phyloP scores from a whole-genome alignment of 2,113 vertebrate genomes.

The Poecilia latipinna region DNA sequence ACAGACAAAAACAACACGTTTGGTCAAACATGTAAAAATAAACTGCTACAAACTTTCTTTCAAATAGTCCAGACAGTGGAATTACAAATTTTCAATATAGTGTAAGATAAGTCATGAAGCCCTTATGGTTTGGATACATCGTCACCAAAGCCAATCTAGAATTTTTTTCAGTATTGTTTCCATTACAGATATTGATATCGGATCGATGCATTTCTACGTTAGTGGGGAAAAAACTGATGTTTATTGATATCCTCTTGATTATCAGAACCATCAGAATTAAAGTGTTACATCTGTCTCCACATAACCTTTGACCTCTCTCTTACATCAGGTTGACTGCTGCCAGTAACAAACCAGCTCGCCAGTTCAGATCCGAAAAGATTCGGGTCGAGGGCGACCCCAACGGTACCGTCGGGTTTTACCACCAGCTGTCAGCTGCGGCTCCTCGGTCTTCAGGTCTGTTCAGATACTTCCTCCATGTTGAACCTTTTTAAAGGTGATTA shows the following conservation, averaged over 20 bases:
- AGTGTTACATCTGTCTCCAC: not conserved
- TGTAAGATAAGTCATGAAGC: no score
- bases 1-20: no score
- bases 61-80: no score
- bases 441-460: slow-evolving; percentile 79
- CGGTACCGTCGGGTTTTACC: slow-evolving; percentile 78
- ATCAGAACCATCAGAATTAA: not conserved
- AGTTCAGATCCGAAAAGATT: slow-evolving; percentile 80
- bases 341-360: slow-evolving; percentile 79
- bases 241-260: not conserved
- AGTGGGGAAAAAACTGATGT: not conserved
- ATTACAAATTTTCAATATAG: no score
- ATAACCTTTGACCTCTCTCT: not conserved
- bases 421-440: slow-evolving; percentile 66
- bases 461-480: not conserved
- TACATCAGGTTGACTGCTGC: slow-evolving; percentile 81
- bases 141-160: no score
- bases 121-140: no score
- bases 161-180: no score
- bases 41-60: no score
- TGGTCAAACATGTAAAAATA: no score
- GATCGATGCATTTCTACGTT: no score
- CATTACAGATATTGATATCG: no score
- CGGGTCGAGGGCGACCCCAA: slow-evolving; percentile 66
- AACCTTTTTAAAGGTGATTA: not conserved